phyloP scores from a whole-genome alignment of 2,797 vertebrate genomes.

The Scarus forsteni region DNA sequence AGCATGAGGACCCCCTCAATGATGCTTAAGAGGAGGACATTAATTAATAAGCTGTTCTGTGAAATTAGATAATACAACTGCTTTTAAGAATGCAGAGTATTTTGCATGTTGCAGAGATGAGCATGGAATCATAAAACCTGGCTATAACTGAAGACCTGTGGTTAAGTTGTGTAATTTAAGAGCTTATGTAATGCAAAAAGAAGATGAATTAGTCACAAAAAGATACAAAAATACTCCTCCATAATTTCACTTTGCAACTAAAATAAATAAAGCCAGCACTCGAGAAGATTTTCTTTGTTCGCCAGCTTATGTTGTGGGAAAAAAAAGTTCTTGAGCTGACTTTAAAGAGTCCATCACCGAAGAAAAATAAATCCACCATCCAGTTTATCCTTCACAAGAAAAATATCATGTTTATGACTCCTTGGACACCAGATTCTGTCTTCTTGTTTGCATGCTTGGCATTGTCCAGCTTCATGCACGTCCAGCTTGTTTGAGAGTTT shows the following conservation, averaged over 20 bases:
- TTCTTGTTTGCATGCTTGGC: slow-evolving; percentile 36
- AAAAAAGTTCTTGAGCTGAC: slow-evolving; percentile 43
- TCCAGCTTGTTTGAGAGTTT: slow-evolving; percentile 52
- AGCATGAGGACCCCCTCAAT: slow-evolving; percentile 3
- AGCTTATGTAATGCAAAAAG: slow-evolving; percentile 44
- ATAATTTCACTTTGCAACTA: slow-evolving; percentile 73
- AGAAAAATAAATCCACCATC: slow-evolving; percentile 31
- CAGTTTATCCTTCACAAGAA: slow-evolving; percentile 59
- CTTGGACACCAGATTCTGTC: slow-evolving; percentile 23
- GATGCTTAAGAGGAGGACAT: background rate
- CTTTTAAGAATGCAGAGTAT: background rate
- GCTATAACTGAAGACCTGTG: slow-evolving; percentile 36
- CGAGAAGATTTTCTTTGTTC: slow-evolving; percentile 35
- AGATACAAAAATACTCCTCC: slow-evolving; percentile 64
- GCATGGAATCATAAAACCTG: slow-evolving; percentile 13
- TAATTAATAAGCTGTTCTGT: slow-evolving; percentile 17
- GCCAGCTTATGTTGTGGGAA: slow-evolving; percentile 24
- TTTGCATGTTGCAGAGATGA: slow-evolving; percentile 6
- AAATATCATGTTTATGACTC: slow-evolving; percentile 34
- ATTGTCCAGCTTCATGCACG: slow-evolving; percentile 51
- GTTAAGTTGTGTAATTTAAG: slow-evolving; percentile 36
- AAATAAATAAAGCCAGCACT: slow-evolving; percentile 80
- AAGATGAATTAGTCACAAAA: slow-evolving; percentile 44
- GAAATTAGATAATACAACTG: slow-evolving; percentile 16
- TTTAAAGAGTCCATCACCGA: slow-evolving; percentile 43